A percentile compares a stretch with the other conserved stretches of the same genome.
These are phyloP conservation scores for Guaruba guarouba DNA, from an alignment of 2,113 vertebrate species.

Conservation along the genomic window DNA sequence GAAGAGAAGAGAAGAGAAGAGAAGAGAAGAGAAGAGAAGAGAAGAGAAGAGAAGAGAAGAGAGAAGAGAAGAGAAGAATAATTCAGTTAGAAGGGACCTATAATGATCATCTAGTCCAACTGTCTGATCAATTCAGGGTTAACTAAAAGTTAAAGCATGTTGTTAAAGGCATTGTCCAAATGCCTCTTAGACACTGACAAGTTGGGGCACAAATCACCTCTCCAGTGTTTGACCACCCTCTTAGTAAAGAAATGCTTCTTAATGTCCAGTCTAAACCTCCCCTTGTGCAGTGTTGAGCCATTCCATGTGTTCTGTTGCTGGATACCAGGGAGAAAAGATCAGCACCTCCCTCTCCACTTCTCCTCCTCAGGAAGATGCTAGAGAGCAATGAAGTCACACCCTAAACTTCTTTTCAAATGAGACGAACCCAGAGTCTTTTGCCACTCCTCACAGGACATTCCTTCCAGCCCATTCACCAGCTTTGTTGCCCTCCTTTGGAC, in stretches of 20 bases:
- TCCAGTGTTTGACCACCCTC: neutral
- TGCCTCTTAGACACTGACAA: neutral
- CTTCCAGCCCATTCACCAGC: neutral
- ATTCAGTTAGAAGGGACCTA: neutral
- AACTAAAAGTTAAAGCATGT: neutral
- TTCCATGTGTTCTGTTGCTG: neutral
- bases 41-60: neutral
- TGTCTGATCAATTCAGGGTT: neutral
- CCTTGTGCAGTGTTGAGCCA: neutral
- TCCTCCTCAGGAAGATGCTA: neutral
- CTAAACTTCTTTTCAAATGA: neutral
- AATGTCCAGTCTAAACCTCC: neutral
- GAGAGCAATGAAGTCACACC: neutral
- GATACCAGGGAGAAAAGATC: neutral
- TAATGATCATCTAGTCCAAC: neutral
- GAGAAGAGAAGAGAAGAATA: neutral
- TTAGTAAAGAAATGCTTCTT: neutral
- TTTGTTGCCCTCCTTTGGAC: neutral
- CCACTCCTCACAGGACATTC: fast-evolving
- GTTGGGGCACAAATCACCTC: fast-evolving
- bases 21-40: neutral
- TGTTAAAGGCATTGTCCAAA: neutral
- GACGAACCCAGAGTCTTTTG: neutral
- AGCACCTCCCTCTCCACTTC: neutral
- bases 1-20: no score